These are phyloP conservation scores for Dione juno DNA, from an alignment of 2,888 invertebrate species.

Conservation along the genomic window DNA sequence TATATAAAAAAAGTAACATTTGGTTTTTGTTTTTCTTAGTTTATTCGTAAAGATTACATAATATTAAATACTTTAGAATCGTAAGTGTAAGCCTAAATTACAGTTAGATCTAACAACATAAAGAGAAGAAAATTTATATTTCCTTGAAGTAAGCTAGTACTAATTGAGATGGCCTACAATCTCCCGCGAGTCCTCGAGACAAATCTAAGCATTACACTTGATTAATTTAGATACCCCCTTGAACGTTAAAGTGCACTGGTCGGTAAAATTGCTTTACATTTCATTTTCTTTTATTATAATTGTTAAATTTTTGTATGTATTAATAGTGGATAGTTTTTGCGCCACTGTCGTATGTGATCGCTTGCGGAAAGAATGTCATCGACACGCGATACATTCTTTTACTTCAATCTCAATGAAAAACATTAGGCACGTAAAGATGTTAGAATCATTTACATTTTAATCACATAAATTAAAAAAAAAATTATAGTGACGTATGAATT, in stretches of 20 bases:
- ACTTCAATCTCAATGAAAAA: constrained; percentile 28
- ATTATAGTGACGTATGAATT: not conserved
- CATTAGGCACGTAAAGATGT: not conserved
- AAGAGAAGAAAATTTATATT: constrained; percentile 47
- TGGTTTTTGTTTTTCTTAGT: too few species aligned
- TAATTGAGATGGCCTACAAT: constrained; percentile 22
- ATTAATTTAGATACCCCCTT: constrained; percentile 57
- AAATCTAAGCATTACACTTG: constrained; percentile 60
- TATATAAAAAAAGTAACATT: too few species aligned
- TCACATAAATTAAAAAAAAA: not conserved
- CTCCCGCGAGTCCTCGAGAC: constrained; percentile 44
- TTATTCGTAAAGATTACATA: not conserved
- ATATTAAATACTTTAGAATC: not conserved
- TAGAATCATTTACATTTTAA: not conserved
- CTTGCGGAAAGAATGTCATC: constrained; percentile 42
- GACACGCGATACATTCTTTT: constrained; percentile 42
- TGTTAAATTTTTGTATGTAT: not conserved
- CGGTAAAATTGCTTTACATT: constrained; percentile 45
- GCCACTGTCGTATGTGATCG: not conserved
- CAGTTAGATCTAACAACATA: constrained; percentile 25
- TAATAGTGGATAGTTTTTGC: not conserved
- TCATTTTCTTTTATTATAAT: constrained; percentile 6
- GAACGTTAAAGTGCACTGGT: constrained; percentile 44
- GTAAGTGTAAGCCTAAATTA: not conserved
- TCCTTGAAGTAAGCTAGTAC: constrained; percentile 44